phyloP scores from a whole-genome alignment of 2,113 vertebrate species.

The Excalfactoria chinensis region DNA sequence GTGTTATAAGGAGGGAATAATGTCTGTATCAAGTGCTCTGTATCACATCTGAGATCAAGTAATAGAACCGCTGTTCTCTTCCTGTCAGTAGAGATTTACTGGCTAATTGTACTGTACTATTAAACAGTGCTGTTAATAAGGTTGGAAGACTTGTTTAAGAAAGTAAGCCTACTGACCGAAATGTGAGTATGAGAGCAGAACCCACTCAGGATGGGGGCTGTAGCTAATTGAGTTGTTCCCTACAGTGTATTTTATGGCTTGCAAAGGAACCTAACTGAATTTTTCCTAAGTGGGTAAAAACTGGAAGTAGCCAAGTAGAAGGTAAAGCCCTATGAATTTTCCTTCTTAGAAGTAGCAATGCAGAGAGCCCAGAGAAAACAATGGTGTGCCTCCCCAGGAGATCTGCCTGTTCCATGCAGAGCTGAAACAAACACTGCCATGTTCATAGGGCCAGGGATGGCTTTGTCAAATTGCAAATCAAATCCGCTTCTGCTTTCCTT shows the following conservation, averaged over 20 bases:
- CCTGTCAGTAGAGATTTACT: not conserved
- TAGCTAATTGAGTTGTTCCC: not conserved
- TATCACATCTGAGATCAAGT: not conserved
- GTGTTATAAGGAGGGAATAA: not conserved
- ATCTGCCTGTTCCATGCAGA: not conserved
- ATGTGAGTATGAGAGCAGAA: not conserved
- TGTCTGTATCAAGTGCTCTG: not conserved
- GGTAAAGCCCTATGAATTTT: not conserved
- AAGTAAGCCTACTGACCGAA: not conserved
- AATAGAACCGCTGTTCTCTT: not conserved
- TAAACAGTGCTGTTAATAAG: not conserved
- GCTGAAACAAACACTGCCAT: not conserved
- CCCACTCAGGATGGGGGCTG: too few species aligned
- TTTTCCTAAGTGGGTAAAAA: not conserved
- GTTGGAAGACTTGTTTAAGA: rapidly evolving
- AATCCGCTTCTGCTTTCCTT: not conserved
- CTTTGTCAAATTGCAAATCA: not conserved
- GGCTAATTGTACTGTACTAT: not conserved
- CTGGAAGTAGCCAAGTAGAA: not conserved
- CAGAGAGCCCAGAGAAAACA: rapidly evolving
- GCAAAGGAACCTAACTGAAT: not conserved
- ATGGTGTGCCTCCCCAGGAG: not conserved
- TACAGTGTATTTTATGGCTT: not conserved
- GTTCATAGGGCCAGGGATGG: not conserved
- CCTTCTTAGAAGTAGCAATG: not conserved